phyloP scores from a whole-genome alignment of 2,888 invertebrate species.

The Melanchra persicariae region DNA sequence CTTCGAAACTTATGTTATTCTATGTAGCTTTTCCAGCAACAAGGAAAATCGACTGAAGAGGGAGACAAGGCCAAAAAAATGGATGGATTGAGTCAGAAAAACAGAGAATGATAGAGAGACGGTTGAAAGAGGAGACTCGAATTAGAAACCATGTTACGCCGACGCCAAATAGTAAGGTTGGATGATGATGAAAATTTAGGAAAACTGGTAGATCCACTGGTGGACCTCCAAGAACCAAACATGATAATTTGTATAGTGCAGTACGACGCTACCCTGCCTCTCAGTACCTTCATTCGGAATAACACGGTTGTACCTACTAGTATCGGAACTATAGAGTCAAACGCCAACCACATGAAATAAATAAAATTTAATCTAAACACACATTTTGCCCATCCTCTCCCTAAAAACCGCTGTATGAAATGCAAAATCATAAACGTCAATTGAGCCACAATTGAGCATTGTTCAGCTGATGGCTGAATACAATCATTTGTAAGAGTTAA shows the following conservation, averaged over 20 bases:
- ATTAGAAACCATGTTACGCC: too few relatives aligned
- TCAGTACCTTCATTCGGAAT: too few relatives aligned
- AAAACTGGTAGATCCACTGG: too few relatives aligned
- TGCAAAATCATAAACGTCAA: constrained; percentile 39
- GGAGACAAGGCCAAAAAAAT: not conserved
- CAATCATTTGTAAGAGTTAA: not conserved
- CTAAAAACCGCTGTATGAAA: constrained; percentile 7
- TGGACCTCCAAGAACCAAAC: too few relatives aligned
- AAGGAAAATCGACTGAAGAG: not conserved
- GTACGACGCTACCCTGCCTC: too few relatives aligned
- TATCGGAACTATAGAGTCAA: not conserved
- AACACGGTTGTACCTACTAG: too few relatives aligned
- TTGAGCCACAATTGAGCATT: constrained; percentile 29
- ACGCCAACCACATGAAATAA: not conserved
- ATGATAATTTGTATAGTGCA: too few relatives aligned
- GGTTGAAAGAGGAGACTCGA: not conserved
- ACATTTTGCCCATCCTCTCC: not conserved
- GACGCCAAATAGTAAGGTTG: too few relatives aligned
- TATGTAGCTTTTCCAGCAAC: too few relatives aligned
- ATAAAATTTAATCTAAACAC: not conserved
- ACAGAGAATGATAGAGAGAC: not conserved
- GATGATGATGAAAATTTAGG: too few relatives aligned
- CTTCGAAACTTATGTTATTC: too few relatives aligned
- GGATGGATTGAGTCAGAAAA: not conserved
- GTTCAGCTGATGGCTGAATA: not conserved